Evolutionary conservation across 2,888 invertebrate genomes (phyloP).

Genomic region (Caenorhabditis sp.): DNA sequence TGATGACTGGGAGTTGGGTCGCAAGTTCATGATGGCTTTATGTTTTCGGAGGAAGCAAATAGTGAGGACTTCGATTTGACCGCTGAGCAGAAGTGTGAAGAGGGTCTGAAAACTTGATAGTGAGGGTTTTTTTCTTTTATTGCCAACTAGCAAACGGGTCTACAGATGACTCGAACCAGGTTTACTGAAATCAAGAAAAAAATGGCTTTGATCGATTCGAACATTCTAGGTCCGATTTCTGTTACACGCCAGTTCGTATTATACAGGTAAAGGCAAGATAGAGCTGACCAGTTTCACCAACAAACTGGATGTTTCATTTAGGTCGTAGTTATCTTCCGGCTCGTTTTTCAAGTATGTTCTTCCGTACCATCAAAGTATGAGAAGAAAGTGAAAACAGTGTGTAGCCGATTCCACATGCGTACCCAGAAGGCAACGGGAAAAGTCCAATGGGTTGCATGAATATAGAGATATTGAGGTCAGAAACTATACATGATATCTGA

Average conservation of each 20-base stretch:
- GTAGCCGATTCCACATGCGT: slow-evolving; percentile 1
- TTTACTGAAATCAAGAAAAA: too few species aligned
- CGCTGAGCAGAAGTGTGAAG: neutral
- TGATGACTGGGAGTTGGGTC: neutral
- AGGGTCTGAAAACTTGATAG: slow-evolving; percentile 40
- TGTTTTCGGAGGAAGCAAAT: slow-evolving; percentile 48
- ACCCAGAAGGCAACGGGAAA: slow-evolving; percentile 39
- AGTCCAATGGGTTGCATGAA: slow-evolving; percentile 36
- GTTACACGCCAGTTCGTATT: too few species aligned
- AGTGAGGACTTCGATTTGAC: slow-evolving; percentile 23
- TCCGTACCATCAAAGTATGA: neutral
- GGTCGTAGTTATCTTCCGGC: neutral
- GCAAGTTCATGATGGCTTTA: slow-evolving; percentile 27
- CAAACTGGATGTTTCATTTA: too few species aligned
- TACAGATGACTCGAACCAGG: too few species aligned
- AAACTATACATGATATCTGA: slow-evolving; percentile 21
- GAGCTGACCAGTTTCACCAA: too few species aligned
- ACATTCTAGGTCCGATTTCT: too few species aligned
- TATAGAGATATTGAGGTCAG: slow-evolving; percentile 24
- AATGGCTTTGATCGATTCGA: too few species aligned
- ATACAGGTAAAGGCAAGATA: too few species aligned
- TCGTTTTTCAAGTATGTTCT: neutral
- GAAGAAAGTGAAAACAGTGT: neutral
- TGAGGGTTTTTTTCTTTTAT: too few species aligned
- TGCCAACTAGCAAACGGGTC: too few species aligned